These are phyloP conservation scores for Epistrophella euchroma DNA, from an alignment of 2,888 invertebrate genomes.

Conservation along the genomic window DNA sequence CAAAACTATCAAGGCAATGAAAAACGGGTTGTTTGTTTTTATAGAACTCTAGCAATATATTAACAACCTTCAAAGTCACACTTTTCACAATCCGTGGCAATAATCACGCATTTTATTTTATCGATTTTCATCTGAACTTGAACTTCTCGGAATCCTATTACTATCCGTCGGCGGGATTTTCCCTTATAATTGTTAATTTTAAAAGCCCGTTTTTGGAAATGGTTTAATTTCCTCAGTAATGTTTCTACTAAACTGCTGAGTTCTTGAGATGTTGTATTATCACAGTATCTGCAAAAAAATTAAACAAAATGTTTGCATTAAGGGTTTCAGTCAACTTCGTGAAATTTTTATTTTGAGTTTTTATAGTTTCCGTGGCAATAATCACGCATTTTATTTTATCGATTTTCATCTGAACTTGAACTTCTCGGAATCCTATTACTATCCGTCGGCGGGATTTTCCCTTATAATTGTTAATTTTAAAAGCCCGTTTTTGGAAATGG, in stretches of 20 bases:
- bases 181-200: slow-evolving; percentile 86
- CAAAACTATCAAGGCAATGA: neutral
- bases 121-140: slow-evolving; percentile 85
- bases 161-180: slow-evolving; percentile 85
- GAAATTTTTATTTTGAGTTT: too few relatives aligned
- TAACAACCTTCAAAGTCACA: slow-evolving; percentile 78
- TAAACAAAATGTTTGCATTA: too few relatives aligned
- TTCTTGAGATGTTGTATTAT: slow-evolving; percentile 86
- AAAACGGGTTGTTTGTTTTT: neutral
- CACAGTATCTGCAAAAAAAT: slow-evolving; percentile 84
- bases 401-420: slow-evolving; percentile 85
- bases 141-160: slow-evolving; percentile 87
- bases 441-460: slow-evolving; percentile 85
- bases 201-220: slow-evolving; percentile 87
- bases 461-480: slow-evolving; percentile 86
- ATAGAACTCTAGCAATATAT: neutral
- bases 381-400: slow-evolving; percentile 86
- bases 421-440: slow-evolving; percentile 87
- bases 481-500: slow-evolving; percentile 87
- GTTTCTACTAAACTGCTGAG: slow-evolving; percentile 84
- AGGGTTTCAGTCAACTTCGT: too few relatives aligned
- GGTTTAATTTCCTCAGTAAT: slow-evolving; percentile 85
- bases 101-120: slow-evolving; percentile 86
- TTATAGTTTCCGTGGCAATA: slow-evolving; percentile 88
- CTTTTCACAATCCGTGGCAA: slow-evolving; percentile 87